Conservation (phyloP, 2,797 vertebrate species). For the Alcedo quadribrachys region DNA sequence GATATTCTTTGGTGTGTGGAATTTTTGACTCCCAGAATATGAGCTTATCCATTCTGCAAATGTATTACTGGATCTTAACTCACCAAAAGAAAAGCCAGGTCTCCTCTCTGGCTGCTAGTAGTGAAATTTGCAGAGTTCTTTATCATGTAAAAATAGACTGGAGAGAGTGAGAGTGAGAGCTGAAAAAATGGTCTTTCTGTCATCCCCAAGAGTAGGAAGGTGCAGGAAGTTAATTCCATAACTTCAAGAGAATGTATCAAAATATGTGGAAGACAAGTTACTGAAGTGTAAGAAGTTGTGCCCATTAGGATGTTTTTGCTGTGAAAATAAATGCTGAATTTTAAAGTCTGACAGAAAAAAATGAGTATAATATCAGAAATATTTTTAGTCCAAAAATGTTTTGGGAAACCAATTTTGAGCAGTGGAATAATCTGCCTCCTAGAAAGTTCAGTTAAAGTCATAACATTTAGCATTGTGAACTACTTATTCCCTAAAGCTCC, state of each 20-base stretch:
- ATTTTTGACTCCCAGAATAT: background rate
- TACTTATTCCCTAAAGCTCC: background rate
- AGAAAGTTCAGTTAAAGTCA: conserved; percentile 25
- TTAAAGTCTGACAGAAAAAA: conserved; percentile 7
- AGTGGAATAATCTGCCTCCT: background rate
- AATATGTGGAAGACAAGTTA: background rate
- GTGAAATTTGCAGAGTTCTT: background rate
- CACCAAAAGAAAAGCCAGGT: background rate
- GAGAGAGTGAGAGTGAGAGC: background rate
- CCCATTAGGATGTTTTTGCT: background rate
- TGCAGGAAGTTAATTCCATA: background rate
- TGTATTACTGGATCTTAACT: background rate
- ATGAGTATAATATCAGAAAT: background rate
- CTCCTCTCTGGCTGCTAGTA: background rate
- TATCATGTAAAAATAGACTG: background rate
- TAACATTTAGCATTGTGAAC: conserved; percentile 7
- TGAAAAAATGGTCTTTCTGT: background rate
- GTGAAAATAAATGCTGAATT: background rate
- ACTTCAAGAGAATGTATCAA: background rate
- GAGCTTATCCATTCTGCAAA: background rate
- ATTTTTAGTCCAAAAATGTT: conserved; percentile 11
- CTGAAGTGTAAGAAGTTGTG: background rate
- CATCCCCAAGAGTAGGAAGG: background rate
- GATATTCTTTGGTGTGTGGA: background rate
- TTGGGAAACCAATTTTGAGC: background rate